Evolutionary conservation across 2,888 invertebrate species (phyloP), one percentile per base, ranked within the genome.

Genomic region (Emmelina monodactyla): DNA sequence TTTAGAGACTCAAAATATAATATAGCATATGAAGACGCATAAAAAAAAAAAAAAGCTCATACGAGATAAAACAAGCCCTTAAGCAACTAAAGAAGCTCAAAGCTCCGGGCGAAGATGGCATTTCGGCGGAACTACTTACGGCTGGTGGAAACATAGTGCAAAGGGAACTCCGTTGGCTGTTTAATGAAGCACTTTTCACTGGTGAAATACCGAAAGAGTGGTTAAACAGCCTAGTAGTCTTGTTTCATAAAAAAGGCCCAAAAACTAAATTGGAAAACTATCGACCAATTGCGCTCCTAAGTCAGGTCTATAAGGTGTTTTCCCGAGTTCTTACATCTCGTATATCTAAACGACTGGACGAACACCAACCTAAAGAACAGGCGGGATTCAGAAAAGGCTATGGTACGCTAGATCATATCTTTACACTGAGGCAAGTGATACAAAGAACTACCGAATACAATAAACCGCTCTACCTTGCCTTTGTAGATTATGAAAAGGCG

Each of bases 401-500:
- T n/a, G 10, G 16, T 16, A 31, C 31, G 2, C 11, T 4, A 5
- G 30, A 30, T 13, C 31, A 31, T 14, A 15, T 31, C 10, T 16
- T 12, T 7, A 15, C 31, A 10, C 5, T 31, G 13, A 29, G 14
- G 13, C 7, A 9, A 4, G 12, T 31, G 3, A 31, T 14, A 16
- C 16, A 16, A 16, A 31, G 11, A 16, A 12, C 12, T 3, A n/a
- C 10, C 4, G 31, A 31, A 31, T 31, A 31, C 31, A 12, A 32
- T 2, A 13, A 6, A 13, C 32, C 13, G 3, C n/a, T 32, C 12
- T 32, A 22, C 6, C 12, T 32, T 5, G 32, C 32, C 13, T 32
- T 19, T 12, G 19, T 32, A 5, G 22, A 32, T 9, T 32, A 32
- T 13, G 19, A 32, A 11, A 32, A 32, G 13, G 32, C 32, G 2